These are phyloP conservation scores for Podilymbus podiceps DNA, from an alignment of 2,113 vertebrate species.

Conservation along the genomic window DNA sequence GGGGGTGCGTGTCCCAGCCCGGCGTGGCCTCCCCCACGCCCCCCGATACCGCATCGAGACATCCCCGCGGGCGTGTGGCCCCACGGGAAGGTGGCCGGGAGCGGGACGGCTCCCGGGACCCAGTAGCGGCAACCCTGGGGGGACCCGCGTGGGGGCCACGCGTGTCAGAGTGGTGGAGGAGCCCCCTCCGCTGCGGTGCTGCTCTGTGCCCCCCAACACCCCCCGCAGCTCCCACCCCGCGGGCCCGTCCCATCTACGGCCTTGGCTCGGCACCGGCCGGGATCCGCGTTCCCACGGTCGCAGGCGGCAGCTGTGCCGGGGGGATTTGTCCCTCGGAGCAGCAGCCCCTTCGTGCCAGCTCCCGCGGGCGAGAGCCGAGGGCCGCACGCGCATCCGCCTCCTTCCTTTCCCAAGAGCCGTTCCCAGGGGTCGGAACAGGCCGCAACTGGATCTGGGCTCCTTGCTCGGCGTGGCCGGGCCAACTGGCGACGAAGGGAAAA, in stretches of 20 bases:
- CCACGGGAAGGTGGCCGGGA: no score
- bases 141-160: no score
- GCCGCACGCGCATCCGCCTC: fast-evolving
- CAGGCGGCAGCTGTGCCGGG: no score
- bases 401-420: not conserved
- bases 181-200: not conserved
- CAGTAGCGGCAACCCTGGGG: not conserved
- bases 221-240: not conserved
- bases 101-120: fast-evolving
- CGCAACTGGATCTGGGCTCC: conserved; percentile 7
- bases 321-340: not conserved
- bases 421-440: not conserved
- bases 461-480: fast-evolving
- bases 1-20: not conserved
- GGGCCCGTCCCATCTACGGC: fast-evolving
- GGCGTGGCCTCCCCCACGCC: fast-evolving
- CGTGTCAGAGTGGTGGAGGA: not conserved
- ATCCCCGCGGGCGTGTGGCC: not conserved
- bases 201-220: not conserved
- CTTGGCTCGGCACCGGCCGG: fast-evolving
- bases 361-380: fast-evolving
- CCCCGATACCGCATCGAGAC: not conserved
- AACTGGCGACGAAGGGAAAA: not conserved
- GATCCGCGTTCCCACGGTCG: not conserved
- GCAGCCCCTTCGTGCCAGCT: not conserved